phyloP scores from a whole-genome alignment of 2,888 invertebrate genomes.

The Mesorhabditis belari region DNA sequence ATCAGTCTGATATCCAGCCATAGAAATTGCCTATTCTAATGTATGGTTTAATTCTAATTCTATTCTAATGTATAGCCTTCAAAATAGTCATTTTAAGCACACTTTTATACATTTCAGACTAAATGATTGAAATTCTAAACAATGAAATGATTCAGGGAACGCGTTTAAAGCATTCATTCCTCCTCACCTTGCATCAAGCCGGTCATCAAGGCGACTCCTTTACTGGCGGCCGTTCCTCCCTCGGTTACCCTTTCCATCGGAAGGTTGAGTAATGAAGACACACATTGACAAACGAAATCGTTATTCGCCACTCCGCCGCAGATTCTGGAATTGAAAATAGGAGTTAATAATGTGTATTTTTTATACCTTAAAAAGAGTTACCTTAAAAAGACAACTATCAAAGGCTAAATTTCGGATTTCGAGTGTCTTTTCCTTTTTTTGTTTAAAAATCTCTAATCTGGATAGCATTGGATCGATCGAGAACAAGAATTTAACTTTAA shows the following conservation, averaged over 20 bases:
- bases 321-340: slow-evolving; percentile 62
- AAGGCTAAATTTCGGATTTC: neutral
- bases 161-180: too few relatives aligned
- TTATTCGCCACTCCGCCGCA: slow-evolving; percentile 95
- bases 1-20: too few relatives aligned
- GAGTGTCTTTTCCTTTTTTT: neutral
- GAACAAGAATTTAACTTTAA: neutral
- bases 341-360: neutral
- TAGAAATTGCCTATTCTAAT: too few relatives aligned
- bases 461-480: neutral
- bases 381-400: neutral
- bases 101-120: too few relatives aligned
- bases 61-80: too few relatives aligned
- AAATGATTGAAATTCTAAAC: too few relatives aligned
- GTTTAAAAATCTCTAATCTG: neutral
- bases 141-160: too few relatives aligned
- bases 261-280: slow-evolving; percentile 74
- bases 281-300: slow-evolving; percentile 79
- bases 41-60: too few relatives aligned
- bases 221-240: slow-evolving; percentile 63
- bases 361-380: neutral
- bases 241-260: slow-evolving; percentile 69
- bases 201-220: slow-evolving; percentile 79
- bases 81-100: too few relatives aligned
- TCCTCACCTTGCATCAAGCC: slow-evolving; percentile 70